Conservation (phyloP, 2,113 vertebrate genomes). For the Phylloscopus trochiloides region DNA sequence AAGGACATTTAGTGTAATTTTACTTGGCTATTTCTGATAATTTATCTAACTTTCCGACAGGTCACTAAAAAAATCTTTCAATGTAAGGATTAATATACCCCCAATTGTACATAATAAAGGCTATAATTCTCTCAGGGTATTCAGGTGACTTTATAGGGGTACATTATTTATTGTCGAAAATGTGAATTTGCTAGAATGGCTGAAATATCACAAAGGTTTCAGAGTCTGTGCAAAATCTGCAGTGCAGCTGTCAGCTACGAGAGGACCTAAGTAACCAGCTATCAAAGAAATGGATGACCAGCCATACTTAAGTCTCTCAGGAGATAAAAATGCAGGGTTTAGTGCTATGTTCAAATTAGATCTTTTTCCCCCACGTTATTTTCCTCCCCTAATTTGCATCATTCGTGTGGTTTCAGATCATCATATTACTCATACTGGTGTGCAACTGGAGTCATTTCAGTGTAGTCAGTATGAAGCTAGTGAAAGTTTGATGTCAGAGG, state of each 20-base stretch:
- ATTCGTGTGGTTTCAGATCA: background rate
- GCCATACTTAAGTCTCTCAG: background rate
- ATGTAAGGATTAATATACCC: constrained; percentile 44
- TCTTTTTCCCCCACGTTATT: background rate
- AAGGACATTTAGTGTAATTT: constrained; percentile 56
- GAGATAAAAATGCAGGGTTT: background rate
- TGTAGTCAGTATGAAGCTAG: background rate
- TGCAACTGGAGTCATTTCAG: background rate
- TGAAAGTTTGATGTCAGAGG: background rate
- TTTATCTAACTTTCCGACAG: constrained; percentile 49
- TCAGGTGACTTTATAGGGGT: constrained; percentile 51
- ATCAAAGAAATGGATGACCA: background rate
- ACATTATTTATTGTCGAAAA: constrained; percentile 46
- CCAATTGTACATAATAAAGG: constrained; percentile 44
- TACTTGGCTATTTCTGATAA: constrained; percentile 55
- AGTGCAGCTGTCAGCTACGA: background rate
- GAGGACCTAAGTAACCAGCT: background rate
- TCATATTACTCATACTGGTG: background rate
- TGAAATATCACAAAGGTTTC: constrained; percentile 32
- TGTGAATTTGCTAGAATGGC: constrained; percentile 35
- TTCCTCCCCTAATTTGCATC: background rate
- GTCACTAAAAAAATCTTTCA: constrained; percentile 55
- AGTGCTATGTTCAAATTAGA: background rate
- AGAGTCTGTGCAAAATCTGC: background rate
- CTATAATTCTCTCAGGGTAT: constrained; percentile 24